Base-by-base conservation (phyloP, 2,888 invertebrate genomes). In the Acanthoscelides obtectus region DNA sequence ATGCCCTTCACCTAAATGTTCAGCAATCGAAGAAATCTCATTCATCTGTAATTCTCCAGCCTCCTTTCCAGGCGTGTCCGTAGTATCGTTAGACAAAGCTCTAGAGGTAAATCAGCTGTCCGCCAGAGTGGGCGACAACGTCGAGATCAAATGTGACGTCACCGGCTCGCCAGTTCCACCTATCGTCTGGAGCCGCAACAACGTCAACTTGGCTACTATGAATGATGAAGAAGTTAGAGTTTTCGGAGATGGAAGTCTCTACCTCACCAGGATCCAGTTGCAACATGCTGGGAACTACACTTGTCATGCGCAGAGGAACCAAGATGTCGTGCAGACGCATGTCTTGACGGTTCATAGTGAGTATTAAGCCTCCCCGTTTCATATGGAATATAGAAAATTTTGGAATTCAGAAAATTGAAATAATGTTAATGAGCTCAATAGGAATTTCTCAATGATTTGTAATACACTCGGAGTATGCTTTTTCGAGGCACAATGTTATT, bases 241-340 rank as follows among this genome's bases (percentile, higher is more conserved):
- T 12, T 92, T 92, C 84, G 90, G 89, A 72, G 93, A 93, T 81
- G 93, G 93, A 2, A 91, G 92, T 70, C 87, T 94, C 68, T 93
- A 93, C 83, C 86, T 93, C 76, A 91, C 91, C 67, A 88, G 90
- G 77, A 91, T 93, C 73, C 92, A 92, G 79, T 87, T 93, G 68
- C 88, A 92, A 73, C 92, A 93, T 83, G 90, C 92, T 68, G 93
- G 93, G 22, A 93, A 93, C 87, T 93, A 93, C 84, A 91, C 92
- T 1, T 93, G 93, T 80, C 91, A 92, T 81, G 92, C 93, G 21
- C 88, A 90, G 76, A 87, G 91, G 74, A 92, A 93, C 84, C 89
- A 90, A 74, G 90, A 91, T 78, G 90, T 93, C 68, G 90, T 91
- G 68, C 93, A 93, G 83, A 91, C 92, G 6, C 93, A 93, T 83